These are phyloP conservation scores for Hylaea fasciaria DNA, from an alignment of 2,888 invertebrate genomes.

Conservation along the genomic window DNA sequence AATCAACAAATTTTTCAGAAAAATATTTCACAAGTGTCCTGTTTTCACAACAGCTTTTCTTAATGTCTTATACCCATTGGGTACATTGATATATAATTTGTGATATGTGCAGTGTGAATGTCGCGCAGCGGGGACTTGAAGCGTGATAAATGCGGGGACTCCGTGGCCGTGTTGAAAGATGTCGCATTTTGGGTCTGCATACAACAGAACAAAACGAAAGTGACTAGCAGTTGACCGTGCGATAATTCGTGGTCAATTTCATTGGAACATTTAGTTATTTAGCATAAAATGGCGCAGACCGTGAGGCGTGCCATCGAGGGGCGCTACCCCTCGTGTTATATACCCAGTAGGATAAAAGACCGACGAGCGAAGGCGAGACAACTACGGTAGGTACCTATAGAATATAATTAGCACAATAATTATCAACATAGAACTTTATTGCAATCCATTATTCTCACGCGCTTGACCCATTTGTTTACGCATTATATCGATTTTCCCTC, in stretches of 20 bases:
- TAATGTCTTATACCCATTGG: neutral
- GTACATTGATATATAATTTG: constrained; percentile 21
- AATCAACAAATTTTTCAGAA: too few species aligned
- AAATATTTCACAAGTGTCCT: neutral
- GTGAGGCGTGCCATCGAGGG: constrained; percentile 89
- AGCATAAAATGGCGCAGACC: constrained; percentile 88
- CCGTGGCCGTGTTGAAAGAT: constrained; percentile 70
- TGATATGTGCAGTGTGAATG: constrained; percentile 49
- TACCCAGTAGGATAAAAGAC: constrained; percentile 89
- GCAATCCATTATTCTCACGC: constrained; percentile 16
- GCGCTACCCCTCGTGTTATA: constrained; percentile 91
- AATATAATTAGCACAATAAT: constrained; percentile 27
- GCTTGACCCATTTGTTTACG: constrained; percentile 5
- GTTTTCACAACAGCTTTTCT: neutral
- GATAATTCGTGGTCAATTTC: constrained; percentile 56
- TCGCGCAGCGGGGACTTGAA: constrained; percentile 37
- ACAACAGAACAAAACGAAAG: constrained; percentile 84
- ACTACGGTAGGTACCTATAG: constrained; percentile 66
- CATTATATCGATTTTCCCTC: constrained; percentile 13
- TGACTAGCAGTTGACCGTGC: constrained; percentile 73
- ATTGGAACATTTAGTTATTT: constrained; percentile 53
- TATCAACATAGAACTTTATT: neutral
- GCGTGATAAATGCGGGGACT: constrained; percentile 51
- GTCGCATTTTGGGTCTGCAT: constrained; percentile 76
- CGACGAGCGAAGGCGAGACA: constrained; percentile 88